Evolutionary conservation across 2,888 invertebrate species (phyloP), one percentile per base, ranked within the genome.

Genomic region (Nematopogon swammerdamellus): DNA sequence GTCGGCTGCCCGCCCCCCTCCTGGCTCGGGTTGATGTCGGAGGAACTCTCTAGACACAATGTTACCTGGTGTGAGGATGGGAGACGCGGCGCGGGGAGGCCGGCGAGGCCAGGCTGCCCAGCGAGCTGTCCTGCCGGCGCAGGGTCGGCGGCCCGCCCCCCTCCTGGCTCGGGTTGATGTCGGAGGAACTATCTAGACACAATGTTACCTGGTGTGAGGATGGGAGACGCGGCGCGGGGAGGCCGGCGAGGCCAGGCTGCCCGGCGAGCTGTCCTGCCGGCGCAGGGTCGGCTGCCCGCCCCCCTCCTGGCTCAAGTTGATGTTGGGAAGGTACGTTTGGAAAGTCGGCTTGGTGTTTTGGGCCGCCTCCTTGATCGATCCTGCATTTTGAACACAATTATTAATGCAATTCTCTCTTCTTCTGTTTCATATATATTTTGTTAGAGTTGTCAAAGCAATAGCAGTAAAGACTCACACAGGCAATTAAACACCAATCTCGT

Each of bases 331-430:
- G 59, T 80, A 80, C 0, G 80, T 79, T 59, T 80, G 80, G 68
- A 80, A 80, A 19, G 80, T 70, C 11, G 80, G 79, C 49, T 77
- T 61, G 11, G 11, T 14, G 57, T 86, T 87, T 60, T 88, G 87
- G 11, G 88, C 83, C 4, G 85, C 87, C 60, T 88, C 88, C 72
- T 88, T 87, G 59, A 88, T 86, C 29, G 86, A 87, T 59, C 83
- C 87, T 67, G 52, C 54, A 18, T 25, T 43, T 46, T 8, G 4
- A 52, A 50, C 14, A 52, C 20, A 47, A 25, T 4, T 25, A 25
- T 25, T 25, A n/a, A n/a, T n/a, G n/a, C n/a, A n/a, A n/a, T n/a
- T n/a, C n/a, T n/a, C n/a, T n/a, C n/a, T n/a, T n/a, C n/a, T n/a
- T n/a, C n/a, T n/a, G n/a, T n/a, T n/a, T n/a, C n/a, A n/a, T n/a